phyloP scores from a whole-genome alignment of 2,113 vertebrate genomes.

The Macaca nemestrina region DNA sequence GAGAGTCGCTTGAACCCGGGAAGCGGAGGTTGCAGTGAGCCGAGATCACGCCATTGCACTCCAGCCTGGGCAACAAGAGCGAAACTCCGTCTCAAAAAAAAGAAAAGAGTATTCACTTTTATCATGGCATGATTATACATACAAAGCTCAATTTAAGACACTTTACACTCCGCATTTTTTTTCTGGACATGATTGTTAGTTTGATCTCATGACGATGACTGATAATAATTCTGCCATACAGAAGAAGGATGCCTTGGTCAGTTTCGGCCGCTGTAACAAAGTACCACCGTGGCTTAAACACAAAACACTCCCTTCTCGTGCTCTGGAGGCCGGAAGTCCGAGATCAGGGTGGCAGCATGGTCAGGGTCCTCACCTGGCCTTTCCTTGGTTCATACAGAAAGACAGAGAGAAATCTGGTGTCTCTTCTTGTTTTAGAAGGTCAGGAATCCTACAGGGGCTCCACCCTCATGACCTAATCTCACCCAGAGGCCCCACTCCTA shows the following conservation, averaged over 20 bases:
- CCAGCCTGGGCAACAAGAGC: too few relatives aligned
- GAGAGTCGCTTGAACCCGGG: too few relatives aligned
- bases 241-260: not conserved
- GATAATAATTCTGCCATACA: not conserved
- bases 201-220: not conserved
- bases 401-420: not conserved
- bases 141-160: not conserved
- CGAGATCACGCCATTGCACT: too few relatives aligned
- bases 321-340: not conserved
- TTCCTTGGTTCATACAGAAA: not conserved
- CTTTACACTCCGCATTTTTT: not conserved
- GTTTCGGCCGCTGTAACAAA: not conserved
- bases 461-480: not conserved
- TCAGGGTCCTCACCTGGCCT: accelerated
- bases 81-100: too few relatives aligned
- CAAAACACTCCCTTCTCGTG: not conserved
- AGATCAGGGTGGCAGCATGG: not conserved
- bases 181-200: not conserved
- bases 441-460: not conserved
- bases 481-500: not conserved
- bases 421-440: not conserved
- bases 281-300: not conserved
- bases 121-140: not conserved
- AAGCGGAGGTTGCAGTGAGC: too few relatives aligned
- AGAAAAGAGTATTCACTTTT: not conserved